These are phyloP conservation scores for Momotus momota DNA, from an alignment of 2,797 vertebrate genomes.

Conservation along the genomic window DNA sequence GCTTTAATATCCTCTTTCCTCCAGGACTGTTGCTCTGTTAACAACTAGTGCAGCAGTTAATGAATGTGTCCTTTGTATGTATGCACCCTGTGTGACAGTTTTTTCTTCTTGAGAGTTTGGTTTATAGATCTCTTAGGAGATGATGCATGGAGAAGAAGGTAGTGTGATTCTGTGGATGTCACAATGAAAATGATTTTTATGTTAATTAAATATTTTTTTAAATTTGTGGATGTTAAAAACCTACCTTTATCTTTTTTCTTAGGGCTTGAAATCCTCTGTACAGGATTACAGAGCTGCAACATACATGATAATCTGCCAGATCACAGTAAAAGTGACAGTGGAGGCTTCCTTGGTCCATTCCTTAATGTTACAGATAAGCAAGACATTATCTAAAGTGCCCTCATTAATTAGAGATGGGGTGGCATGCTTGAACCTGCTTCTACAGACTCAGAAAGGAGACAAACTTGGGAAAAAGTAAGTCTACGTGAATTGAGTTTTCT, in stretches of 20 bases:
- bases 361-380: slow-evolving; percentile 86
- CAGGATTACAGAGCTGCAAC: slow-evolving; percentile 91
- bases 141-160: not conserved
- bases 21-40: not conserved
- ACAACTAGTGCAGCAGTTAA: not conserved
- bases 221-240: not conserved
- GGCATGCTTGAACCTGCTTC: slow-evolving; percentile 88
- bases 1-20: not conserved
- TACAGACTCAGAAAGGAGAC: slow-evolving; percentile 91
- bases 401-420: slow-evolving; percentile 86
- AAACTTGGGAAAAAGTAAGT: slow-evolving; percentile 87
- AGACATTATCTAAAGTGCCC: slow-evolving; percentile 81
- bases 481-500: not conserved
- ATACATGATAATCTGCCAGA: slow-evolving; percentile 93
- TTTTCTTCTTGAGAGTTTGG: not conserved
- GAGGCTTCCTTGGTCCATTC: slow-evolving; percentile 85
- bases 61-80: not conserved
- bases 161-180: not conserved
- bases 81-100: not conserved
- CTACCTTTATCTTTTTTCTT: not conserved
- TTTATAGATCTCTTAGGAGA: not conserved
- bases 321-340: slow-evolving; percentile 90
- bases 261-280: slow-evolving; percentile 92
- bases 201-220: not conserved
- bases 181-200: not conserved